Evolutionary conservation across 2,113 vertebrate genomes (phyloP).

Genomic region (human (Homo sapiens)): GRCh38 chr5:85424501-85425000

Average conservation of each 20-base stretch:
- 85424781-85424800: background rate
- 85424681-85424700: background rate
- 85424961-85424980: background rate
- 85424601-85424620: background rate
- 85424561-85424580: background rate
- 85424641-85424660: background rate
- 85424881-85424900: background rate
- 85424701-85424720: background rate
- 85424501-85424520: background rate
- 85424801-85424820: background rate
- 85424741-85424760: background rate
- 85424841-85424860: background rate
- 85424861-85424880: background rate
- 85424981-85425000: background rate
- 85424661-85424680: background rate
- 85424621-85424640: background rate
- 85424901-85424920: background rate
- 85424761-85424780: background rate
- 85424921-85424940: background rate
- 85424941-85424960: background rate
- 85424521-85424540: background rate
- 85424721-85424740: background rate
- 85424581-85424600: background rate
- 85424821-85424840: background rate
- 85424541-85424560: background rate